phyloP scores from a whole-genome alignment of 2,888 invertebrate genomes.

The Atethmia centrago region DNA sequence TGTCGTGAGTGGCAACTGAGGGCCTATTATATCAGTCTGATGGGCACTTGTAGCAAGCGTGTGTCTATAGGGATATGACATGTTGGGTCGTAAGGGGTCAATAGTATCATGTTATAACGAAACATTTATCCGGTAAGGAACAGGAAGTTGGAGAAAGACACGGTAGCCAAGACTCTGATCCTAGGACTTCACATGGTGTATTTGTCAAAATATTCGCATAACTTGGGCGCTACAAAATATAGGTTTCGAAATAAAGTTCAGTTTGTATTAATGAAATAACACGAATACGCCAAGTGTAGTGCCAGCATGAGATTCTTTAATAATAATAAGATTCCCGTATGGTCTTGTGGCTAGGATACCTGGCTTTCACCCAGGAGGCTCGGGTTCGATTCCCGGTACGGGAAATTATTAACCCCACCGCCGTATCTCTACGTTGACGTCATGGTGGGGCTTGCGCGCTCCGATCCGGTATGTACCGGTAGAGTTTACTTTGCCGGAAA shows the following conservation, averaged over 20 bases:
- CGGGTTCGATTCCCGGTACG: slow-evolving; percentile 94
- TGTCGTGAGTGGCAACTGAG: slow-evolving; percentile 6
- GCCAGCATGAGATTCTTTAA: no score
- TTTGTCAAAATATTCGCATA: no score
- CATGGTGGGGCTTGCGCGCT: no score
- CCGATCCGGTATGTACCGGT: no score
- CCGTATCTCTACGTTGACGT: no score
- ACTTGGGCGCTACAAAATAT: no score
- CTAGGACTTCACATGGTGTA: no score
- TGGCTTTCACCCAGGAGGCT: slow-evolving; percentile 94
- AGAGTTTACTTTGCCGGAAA: no score
- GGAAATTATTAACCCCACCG: slow-evolving; percentile 87
- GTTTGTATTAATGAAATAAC: no score
- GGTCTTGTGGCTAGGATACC: slow-evolving; percentile 93
- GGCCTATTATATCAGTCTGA: slow-evolving; percentile 33
- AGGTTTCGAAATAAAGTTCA: no score
- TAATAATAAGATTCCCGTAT: no score
- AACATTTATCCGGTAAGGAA: neutral
- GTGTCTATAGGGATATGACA: neutral
- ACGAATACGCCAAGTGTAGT: no score
- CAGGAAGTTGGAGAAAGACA: neutral
- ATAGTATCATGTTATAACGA: neutral
- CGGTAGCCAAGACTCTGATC: neutral
- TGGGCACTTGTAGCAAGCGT: slow-evolving; percentile 8
- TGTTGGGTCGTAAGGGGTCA: neutral